These are phyloP conservation scores for Halcyon senegalensis DNA, from an alignment of 2,113 vertebrate species.

Conservation along the genomic window DNA sequence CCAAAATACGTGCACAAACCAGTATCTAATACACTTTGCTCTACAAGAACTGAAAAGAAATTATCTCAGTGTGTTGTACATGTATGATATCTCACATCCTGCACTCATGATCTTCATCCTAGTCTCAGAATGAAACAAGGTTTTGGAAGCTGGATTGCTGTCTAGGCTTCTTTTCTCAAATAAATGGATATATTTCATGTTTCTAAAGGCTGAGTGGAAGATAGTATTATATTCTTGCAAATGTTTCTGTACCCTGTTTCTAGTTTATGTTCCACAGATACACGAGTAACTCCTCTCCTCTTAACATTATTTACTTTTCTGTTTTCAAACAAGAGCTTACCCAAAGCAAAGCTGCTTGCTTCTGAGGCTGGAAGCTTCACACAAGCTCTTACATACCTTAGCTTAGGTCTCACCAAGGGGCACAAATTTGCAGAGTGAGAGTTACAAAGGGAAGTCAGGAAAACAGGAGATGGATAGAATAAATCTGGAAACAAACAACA, in stretches of 20 bases:
- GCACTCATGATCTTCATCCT: fast-evolving
- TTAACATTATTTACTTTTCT: neutral
- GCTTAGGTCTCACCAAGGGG: neutral
- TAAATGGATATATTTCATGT: neutral
- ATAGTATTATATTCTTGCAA: neutral
- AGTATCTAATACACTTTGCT: neutral
- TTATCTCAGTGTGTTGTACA: neutral
- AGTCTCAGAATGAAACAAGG: neutral
- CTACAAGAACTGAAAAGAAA: neutral
- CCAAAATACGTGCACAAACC: neutral
- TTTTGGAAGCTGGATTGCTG: neutral
- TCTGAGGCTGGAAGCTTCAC: neutral
- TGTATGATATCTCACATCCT: neutral
- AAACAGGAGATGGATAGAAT: neutral
- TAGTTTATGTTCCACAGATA: neutral
- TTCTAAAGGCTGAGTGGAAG: neutral
- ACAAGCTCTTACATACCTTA: neutral
- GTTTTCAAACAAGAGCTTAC: neutral
- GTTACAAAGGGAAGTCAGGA: neutral
- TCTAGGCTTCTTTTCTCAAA: neutral
- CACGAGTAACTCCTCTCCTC: neutral
- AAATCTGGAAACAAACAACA: neutral
- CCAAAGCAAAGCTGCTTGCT: neutral
- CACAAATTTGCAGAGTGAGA: neutral
- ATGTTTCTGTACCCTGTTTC: neutral